Conservation (phyloP, 2,113 vertebrate genomes). For the Leucoraja erinaceus region DNA sequence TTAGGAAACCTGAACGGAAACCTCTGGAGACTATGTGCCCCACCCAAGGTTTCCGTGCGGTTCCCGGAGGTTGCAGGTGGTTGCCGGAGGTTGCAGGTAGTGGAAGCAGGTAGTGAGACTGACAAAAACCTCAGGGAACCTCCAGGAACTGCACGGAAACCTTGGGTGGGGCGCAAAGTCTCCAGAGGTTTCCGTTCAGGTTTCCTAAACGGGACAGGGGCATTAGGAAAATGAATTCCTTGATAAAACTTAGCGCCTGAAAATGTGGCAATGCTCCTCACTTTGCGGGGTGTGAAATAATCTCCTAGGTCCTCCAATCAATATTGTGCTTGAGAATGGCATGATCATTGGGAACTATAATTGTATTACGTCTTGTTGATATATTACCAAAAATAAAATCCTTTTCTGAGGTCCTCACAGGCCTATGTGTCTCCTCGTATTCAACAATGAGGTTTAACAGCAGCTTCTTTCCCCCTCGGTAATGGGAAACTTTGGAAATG, state of each 20-base stretch:
- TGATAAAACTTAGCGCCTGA: neutral
- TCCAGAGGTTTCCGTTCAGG: too few species aligned
- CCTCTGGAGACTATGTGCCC: too few species aligned
- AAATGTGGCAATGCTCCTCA: neutral
- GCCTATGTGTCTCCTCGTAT: neutral
- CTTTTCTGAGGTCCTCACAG: neutral
- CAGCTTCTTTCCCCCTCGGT: neutral
- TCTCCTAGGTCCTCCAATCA: neutral
- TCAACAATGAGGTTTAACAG: neutral
- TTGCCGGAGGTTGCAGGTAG: too few species aligned
- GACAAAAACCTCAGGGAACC: too few species aligned
- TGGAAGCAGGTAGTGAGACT: too few species aligned
- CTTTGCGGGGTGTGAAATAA: neutral
- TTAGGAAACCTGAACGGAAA: too few species aligned
- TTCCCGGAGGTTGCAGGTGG: too few species aligned
- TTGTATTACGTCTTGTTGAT: neutral
- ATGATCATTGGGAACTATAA: neutral
- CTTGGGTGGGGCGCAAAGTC: too few species aligned
- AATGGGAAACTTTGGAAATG: neutral
- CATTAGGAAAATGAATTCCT: neutral
- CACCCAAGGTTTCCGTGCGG: too few species aligned
- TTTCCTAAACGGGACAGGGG: too few species aligned
- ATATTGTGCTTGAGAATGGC: neutral
- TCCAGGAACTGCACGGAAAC: too few species aligned
- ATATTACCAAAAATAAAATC: neutral